Evolutionary conservation across 2,888 invertebrate species (phyloP), one percentile per base, ranked within the genome.

Genomic region (Alloplasta piceator): DNA sequence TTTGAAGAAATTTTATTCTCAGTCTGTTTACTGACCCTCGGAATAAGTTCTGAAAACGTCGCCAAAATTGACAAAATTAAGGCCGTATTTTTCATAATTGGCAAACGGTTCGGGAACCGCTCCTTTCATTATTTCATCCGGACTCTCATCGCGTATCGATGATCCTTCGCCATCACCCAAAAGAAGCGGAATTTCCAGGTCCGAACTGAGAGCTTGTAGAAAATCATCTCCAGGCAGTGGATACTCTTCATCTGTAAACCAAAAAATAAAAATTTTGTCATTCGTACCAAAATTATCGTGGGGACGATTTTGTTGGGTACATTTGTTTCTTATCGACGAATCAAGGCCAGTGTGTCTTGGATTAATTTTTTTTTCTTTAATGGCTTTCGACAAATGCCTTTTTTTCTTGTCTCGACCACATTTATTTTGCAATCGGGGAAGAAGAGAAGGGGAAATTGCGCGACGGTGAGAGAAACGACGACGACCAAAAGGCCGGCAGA

Each of bases 121-220:
- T 50, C 81, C 85, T 78, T 85, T 87, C 75, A 89, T 88, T 61
- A 89, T 88, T 66, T 89, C 88, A 61, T 87, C 86, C 0, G 88
- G 86, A 70, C 85, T 88, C 71, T 88, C 87, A 52, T 89, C 88
- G 73, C 83, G 84, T 5, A 83, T 79, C 1, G 85, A 82, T 4
- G 88, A 86, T 64, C 85, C 83, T 63, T 88, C 89, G 38, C 83
- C 88, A 0, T 87, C 88, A 0, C 87, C 88, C 52, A 89, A 72
- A 3, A 88, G 78, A 39, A 87, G 73, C 4, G 91, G 89, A 48
- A 91, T 89, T 48, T 90, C 90, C 60, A 91, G 80, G 67, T 88
- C 90, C 0, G 89, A 87, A 77, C 90, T 90, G 46, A 90, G 82
- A 9, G 89, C 86, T 82, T 91, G 88, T 52, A 91, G 86, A 63